Conservation (phyloP, 2,888 invertebrate genomes). For the Creontiades dilutus region DNA sequence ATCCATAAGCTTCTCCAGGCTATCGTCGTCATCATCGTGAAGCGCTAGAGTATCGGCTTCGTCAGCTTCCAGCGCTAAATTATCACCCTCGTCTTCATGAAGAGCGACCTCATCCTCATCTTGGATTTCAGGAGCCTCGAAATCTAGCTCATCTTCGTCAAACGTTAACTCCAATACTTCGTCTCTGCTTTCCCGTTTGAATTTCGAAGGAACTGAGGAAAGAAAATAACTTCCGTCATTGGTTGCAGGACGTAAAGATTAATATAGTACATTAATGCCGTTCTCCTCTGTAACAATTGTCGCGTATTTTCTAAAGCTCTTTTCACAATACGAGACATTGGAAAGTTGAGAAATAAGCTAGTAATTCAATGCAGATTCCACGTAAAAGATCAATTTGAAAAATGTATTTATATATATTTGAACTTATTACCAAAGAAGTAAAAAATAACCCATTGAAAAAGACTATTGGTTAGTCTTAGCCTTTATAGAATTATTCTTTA, state of each 20-base stretch:
- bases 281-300: background rate
- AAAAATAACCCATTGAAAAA: too few species aligned
- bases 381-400: too few species aligned
- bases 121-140: conserved; percentile 77
- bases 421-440: too few species aligned
- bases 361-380: too few species aligned
- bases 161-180: conserved; percentile 67
- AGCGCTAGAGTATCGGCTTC: conserved; percentile 63
- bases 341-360: too few species aligned
- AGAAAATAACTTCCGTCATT: background rate
- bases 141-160: conserved; percentile 76
- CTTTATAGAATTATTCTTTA: too few species aligned
- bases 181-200: conserved; percentile 56
- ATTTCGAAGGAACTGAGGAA: conserved; percentile 6
- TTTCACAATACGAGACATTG: too few species aligned
- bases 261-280: background rate
- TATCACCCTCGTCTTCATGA: conserved; percentile 42
- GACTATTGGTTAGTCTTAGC: too few species aligned
- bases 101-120: conserved; percentile 72
- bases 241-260: background rate
- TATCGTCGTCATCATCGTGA: conserved; percentile 72
- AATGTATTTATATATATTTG: too few species aligned
- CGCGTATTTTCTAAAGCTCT: too few species aligned
- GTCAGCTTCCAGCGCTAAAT: conserved; percentile 34
- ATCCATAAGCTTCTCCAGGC: conserved; percentile 74